Percentiles rank a stretch among this genome's conserved stretches.
Conservation (phyloP, 2,888 invertebrate species). For the Rotaria macrura region DNA sequence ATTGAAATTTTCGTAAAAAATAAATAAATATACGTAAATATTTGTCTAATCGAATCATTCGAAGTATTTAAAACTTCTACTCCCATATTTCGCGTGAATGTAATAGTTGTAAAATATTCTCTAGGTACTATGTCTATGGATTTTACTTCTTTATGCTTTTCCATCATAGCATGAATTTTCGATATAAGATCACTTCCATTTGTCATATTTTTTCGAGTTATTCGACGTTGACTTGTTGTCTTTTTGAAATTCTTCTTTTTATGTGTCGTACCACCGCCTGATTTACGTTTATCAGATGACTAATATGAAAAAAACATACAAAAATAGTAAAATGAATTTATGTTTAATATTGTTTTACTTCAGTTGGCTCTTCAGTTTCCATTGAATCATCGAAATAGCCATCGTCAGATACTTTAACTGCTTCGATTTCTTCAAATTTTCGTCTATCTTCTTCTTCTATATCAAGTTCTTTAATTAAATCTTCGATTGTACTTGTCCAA, state of each 20-base stretch:
- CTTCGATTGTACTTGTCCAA: conserved; percentile 98
- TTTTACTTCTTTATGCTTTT: conserved; percentile 83
- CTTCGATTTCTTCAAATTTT: conserved; percentile 74
- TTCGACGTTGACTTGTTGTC: conserved; percentile 61
- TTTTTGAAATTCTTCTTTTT: conserved; percentile 87
- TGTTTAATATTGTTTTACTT: background rate
- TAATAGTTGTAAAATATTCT: too few species aligned
- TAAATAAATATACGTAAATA: too few species aligned
- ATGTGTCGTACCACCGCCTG: conserved; percentile 54
- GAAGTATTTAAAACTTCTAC: too few species aligned
- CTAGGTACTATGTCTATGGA: too few species aligned
- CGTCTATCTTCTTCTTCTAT: conserved; percentile 93
- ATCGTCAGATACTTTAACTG: conserved; percentile 59
- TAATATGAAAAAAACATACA: background rate
- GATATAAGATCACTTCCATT: conserved; percentile 20
- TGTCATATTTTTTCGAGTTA: conserved; percentile 25
- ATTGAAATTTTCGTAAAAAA: too few species aligned
- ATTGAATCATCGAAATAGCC: background rate
- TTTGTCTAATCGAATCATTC: too few species aligned
- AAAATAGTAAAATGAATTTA: too few species aligned
- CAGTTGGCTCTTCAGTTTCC: background rate
- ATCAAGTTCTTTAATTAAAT: conserved; percentile 75
- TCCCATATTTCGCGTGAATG: too few species aligned
- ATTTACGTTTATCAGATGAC: conserved; percentile 13
- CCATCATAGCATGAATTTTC: conserved; percentile 66